Conservation (phyloP, 2,113 vertebrate species). For the Cyrtonyx montezumae region DNA sequence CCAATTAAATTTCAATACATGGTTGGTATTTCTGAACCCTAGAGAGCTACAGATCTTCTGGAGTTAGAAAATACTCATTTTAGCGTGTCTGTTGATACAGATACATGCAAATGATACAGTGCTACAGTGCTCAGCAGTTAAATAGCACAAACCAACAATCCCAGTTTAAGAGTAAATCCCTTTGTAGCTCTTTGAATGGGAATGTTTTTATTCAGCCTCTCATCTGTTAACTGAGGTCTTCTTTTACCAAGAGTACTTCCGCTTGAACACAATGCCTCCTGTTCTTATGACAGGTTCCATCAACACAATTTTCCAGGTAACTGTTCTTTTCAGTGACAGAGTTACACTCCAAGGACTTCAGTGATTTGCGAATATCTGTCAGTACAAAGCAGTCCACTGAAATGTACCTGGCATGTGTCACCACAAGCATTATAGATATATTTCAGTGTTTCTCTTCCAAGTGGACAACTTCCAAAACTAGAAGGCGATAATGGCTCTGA, state of each 20-base stretch:
- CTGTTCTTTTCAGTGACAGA: background rate
- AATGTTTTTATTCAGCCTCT: background rate
- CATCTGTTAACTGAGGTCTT: background rate
- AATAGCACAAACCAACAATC: background rate
- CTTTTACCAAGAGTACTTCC: background rate
- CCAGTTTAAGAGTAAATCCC: background rate
- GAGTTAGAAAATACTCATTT: background rate
- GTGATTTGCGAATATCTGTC: background rate
- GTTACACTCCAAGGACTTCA: background rate
- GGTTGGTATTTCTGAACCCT: background rate
- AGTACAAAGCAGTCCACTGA: background rate
- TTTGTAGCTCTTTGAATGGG: background rate
- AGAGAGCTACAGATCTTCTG: background rate
- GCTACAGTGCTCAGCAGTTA: background rate
- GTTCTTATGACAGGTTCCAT: background rate
- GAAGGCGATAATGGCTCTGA: background rate
- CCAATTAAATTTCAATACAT: background rate
- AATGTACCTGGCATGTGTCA: background rate
- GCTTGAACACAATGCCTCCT: background rate
- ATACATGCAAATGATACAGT: background rate
- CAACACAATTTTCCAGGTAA: background rate
- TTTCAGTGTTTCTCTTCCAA: background rate
- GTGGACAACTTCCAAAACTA: background rate
- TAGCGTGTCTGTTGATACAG: background rate
- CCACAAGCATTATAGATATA: background rate